These are phyloP conservation scores for Megaceryle torquata DNA, from an alignment of 2,113 vertebrate species.

Conservation along the genomic window DNA sequence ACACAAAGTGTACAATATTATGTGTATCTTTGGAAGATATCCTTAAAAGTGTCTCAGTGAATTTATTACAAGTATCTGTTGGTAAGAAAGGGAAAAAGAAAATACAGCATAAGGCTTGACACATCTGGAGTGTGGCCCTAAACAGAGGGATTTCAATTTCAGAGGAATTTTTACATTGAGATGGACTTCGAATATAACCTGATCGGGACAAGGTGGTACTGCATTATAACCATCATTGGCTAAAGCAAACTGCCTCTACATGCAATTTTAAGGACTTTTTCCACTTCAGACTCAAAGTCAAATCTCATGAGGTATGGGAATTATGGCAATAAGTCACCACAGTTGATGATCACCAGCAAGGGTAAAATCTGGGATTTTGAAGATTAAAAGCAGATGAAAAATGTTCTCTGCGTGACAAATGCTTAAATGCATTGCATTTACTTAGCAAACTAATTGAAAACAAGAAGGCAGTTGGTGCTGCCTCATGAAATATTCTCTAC, in stretches of 20 bases:
- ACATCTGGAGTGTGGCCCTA: accelerated
- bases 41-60: neutral
- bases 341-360: neutral
- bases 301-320: neutral
- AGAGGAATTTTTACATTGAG: neutral
- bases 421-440: neutral
- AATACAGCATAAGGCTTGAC: neutral
- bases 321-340: neutral
- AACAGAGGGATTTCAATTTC: neutral
- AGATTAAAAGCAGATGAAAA: neutral
- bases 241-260: neutral
- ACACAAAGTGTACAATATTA: neutral
- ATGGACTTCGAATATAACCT: neutral
- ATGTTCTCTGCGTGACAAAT: neutral
- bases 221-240: neutral
- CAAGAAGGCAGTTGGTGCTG: neutral
- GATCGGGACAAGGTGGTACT: neutral
- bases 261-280: neutral
- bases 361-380: neutral
- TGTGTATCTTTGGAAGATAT: neutral
- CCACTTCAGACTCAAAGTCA: neutral
- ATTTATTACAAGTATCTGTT: neutral
- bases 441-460: neutral
- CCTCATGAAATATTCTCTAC: neutral
- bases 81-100: neutral